Base-by-base conservation (phyloP, 2,113 vertebrate genomes). In the Oryzias melastigma region DNA sequence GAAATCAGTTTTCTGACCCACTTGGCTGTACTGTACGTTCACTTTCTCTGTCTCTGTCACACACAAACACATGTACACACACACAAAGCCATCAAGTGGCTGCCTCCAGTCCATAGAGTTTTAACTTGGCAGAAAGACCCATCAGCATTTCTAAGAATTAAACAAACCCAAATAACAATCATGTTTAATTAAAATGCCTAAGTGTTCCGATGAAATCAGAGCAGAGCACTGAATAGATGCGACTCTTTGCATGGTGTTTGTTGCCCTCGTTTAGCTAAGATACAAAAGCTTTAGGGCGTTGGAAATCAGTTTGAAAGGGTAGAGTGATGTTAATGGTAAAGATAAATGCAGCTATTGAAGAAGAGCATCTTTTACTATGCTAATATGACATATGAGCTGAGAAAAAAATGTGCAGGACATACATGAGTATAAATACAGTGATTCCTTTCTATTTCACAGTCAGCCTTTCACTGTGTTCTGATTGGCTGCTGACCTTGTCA, bases 1-100 rank as follows among this genome's bases (percentile, higher is more conserved):
- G 57, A 62, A 86, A 77, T 82, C 66, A 40, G 75, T 70, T 83
- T 73, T 79, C 70, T 88, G 83, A 89, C 85, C 86, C 81, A 88
- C 70, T 88, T 89, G 82, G 68, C 73, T 80, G 67, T 56, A 35
- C 35, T 80, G 67, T 53, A 35, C 35, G 27, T n/a, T 52, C 48
- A 17, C 57, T 41, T 54, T 45, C 49, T 5, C 43, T 40, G 45
- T 17, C 22, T 56, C 42, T 13, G 35, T 35, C 51, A 45, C 66
- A 77, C 18, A 65, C 46, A 52, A 49, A 45, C 54, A 44, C 22
- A 49, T 19, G 20, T 52, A 54, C 44, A 48, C 65, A 63, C 20
- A 42, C 44, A 49, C 43, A 52, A 19, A 43, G 19, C 43, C 58
- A 48, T 35, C 2, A 15, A 73, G 48, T 49, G 46, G 52, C 43